phyloP scores from a whole-genome alignment of 2,113 vertebrate genomes.

The Microcebus jonahi region DNA sequence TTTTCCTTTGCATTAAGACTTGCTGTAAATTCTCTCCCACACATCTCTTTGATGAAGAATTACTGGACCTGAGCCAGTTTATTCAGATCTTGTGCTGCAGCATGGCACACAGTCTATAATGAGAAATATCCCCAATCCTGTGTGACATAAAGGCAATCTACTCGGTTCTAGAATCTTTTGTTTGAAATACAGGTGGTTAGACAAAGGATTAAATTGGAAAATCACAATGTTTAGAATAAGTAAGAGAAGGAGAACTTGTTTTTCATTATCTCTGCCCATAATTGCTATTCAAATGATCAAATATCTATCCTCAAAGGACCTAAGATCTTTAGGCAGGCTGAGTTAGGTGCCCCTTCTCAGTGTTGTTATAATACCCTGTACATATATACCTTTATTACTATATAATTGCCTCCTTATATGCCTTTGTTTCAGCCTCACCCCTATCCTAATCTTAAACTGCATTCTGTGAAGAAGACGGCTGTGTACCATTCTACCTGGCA shows the following conservation, averaged over 20 bases:
- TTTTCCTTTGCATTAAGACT: neutral
- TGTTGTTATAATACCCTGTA: neutral
- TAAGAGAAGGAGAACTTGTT: neutral
- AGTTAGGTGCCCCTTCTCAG: neutral
- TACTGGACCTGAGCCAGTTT: conserved; percentile 12
- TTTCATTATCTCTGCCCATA: neutral
- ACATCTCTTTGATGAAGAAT: conserved; percentile 8
- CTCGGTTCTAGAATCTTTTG: neutral
- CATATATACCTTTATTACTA: neutral
- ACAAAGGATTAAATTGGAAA: conserved; percentile 20
- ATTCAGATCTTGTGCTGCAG: conserved; percentile 32
- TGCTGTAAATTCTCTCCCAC: conserved; percentile 46
- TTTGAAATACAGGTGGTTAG: neutral
- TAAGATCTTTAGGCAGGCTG: neutral
- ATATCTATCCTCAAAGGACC: neutral
- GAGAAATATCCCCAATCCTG: neutral
- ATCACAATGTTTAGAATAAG: neutral
- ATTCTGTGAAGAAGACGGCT: neutral
- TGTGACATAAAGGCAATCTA: neutral
- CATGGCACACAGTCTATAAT: neutral
- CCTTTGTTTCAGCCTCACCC: neutral
- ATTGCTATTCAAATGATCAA: neutral
- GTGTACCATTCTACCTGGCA: neutral
- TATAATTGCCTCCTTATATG: neutral
- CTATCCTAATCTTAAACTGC: neutral